Conservation (phyloP, 2,888 invertebrate species). For the Craniophora ligustri region DNA sequence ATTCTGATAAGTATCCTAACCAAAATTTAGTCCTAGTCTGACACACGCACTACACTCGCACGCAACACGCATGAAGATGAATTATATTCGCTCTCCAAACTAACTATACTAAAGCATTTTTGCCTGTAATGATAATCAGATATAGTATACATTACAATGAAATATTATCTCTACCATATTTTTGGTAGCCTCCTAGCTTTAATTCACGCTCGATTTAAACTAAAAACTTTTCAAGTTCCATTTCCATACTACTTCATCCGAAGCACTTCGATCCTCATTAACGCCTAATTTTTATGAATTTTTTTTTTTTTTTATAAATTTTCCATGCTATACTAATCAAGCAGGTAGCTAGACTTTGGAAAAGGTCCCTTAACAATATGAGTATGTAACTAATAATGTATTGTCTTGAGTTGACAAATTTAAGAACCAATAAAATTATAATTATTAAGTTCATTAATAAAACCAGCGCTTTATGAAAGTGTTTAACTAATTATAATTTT, state of each 20-base stretch:
- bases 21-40: slow-evolving; percentile 43
- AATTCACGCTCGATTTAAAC: slow-evolving; percentile 53
- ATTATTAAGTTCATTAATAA: slow-evolving; percentile 6
- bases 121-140: slow-evolving; percentile 71
- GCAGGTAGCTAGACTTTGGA: slow-evolving; percentile 39
- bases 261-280: slow-evolving; percentile 22
- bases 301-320: slow-evolving; percentile 25
- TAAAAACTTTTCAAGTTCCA: slow-evolving; percentile 52
- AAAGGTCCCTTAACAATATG: slow-evolving; percentile 39
- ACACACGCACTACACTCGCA: slow-evolving; percentile 45
- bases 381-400: slow-evolving; percentile 23
- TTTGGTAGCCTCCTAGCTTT: slow-evolving; percentile 83
- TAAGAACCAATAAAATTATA: slow-evolving; percentile 17
- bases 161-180: slow-evolving; percentile 70
- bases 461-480: background rate
- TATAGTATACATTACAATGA: slow-evolving; percentile 69
- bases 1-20: slow-evolving; percentile 48
- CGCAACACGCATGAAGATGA: slow-evolving; percentile 61
- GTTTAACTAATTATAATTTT: slow-evolving; percentile 6
- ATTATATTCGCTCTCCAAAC: slow-evolving; percentile 71
- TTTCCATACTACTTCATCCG: slow-evolving; percentile 23
- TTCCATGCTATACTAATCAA: slow-evolving; percentile 17
- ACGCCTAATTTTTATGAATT: slow-evolving; percentile 41
- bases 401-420: slow-evolving; percentile 10
- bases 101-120: slow-evolving; percentile 62